These are phyloP conservation scores for Orgyia antiqua DNA, from an alignment of 2,888 invertebrate species.

Conservation along the genomic window DNA sequence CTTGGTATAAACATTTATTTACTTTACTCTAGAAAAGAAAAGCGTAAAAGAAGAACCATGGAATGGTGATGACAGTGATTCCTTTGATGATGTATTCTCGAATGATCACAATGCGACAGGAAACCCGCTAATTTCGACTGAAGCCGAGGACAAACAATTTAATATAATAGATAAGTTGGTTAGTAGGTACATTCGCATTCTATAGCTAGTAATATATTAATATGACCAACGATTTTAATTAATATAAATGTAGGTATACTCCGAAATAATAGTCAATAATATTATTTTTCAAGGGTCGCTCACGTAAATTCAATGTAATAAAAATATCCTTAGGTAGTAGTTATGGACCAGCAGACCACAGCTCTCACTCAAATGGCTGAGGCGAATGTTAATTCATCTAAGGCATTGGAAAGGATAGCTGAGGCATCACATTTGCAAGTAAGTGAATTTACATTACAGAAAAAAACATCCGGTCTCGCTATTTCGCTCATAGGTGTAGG, in stretches of 20 bases:
- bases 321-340: too few relatives aligned
- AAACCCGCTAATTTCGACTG: conserved; percentile 26
- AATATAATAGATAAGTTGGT: conserved; percentile 60
- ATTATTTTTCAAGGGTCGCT: too few relatives aligned
- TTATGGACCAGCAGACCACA: conserved; percentile 57
- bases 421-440: conserved; percentile 64
- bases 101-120: conserved; percentile 33
- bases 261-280: too few relatives aligned
- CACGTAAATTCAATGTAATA: too few relatives aligned
- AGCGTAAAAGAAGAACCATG: conserved; percentile 48
- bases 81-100: conserved; percentile 33
- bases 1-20: too few relatives aligned
- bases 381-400: conserved; percentile 48
- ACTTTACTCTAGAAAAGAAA: too few relatives aligned
- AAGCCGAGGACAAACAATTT: conserved; percentile 47
- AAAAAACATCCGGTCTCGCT: too few relatives aligned
- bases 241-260: too few relatives aligned
- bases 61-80: conserved; percentile 39
- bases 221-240: too few relatives aligned
- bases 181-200: conserved; percentile 16
- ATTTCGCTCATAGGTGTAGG: too few relatives aligned
- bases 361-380: conserved; percentile 58
- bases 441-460: conserved; percentile 5
- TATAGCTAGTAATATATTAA: too few relatives aligned
- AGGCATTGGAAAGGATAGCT: conserved; percentile 55